phyloP scores from a whole-genome alignment of 2,797 vertebrate genomes.

The Crocodylus rhombifer region DNA sequence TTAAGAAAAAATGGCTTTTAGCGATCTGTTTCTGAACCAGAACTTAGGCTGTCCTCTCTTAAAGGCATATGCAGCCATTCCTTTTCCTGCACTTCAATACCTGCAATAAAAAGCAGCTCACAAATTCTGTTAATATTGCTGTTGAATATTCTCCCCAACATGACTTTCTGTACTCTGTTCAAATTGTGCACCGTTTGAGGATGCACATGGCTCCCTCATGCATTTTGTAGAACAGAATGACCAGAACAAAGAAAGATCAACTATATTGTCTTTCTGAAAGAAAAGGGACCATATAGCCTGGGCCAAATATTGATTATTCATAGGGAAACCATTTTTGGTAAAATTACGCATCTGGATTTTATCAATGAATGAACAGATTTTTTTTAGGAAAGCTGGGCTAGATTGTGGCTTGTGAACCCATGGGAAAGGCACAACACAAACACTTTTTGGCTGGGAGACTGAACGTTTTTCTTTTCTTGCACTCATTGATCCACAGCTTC shows the following conservation, averaged over 20 bases:
- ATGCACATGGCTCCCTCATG: conserved; percentile 20
- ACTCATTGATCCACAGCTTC: background rate
- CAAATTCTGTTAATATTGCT: conserved; percentile 42
- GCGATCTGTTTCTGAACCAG: conserved; percentile 59
- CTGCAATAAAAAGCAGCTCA: conserved; percentile 51
- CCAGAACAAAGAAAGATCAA: conserved; percentile 17
- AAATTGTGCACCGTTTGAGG: conserved; percentile 26
- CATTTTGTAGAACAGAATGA: conserved; percentile 53
- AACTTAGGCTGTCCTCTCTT: conserved; percentile 28
- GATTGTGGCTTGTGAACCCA: background rate
- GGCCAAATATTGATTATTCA: background rate
- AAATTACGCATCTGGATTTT: background rate
- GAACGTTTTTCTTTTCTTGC: background rate
- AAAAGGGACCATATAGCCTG: background rate
- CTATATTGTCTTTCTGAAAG: background rate
- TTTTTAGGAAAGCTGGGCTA: background rate
- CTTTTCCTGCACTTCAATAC: conserved; percentile 14
- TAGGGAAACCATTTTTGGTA: background rate
- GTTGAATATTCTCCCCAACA: too few relatives aligned
- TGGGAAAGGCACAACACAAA: background rate
- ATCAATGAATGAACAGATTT: accelerated
- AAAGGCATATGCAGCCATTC: conserved; percentile 13
- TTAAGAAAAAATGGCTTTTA: background rate
- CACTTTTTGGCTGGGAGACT: background rate
- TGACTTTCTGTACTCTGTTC: conserved; percentile 3